Conservation (phyloP, 2,888 invertebrate species). For the Machimus rusticus region DNA sequence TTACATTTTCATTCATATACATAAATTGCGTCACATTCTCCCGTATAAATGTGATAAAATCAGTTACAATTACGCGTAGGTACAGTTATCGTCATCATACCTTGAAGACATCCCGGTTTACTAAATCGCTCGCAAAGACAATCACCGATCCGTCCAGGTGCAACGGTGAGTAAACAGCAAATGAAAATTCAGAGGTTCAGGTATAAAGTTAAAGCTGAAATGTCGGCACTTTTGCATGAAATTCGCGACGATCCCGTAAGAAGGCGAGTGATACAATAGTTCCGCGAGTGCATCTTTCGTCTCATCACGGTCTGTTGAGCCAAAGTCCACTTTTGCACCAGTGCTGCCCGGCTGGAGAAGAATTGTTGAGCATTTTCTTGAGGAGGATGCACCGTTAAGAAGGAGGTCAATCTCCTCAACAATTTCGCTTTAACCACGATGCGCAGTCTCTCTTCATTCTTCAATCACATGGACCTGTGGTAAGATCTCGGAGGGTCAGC, state of each 20-base stretch:
- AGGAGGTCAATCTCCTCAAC: slow-evolving; percentile 34
- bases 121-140: neutral
- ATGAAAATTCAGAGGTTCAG: neutral
- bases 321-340: neutral
- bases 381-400: slow-evolving; percentile 32
- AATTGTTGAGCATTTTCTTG: neutral
- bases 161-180: neutral
- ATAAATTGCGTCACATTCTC: neutral
- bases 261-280: neutral
- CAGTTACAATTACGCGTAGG: slow-evolving; percentile 1
- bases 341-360: neutral
- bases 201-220: neutral
- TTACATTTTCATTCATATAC: neutral
- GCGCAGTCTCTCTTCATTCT: neutral
- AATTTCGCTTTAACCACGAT: neutral
- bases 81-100: neutral
- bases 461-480: neutral
- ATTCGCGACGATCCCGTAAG: neutral
- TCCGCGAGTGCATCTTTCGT: neutral
- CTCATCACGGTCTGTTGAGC: neutral
- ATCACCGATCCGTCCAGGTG: neutral
- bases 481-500: neutral
- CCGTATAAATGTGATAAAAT: neutral
- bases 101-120: slow-evolving; percentile 6
- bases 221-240: neutral